Conservation (phyloP, 2,113 vertebrate genomes). For the Galemys pyrenaicus region DNA sequence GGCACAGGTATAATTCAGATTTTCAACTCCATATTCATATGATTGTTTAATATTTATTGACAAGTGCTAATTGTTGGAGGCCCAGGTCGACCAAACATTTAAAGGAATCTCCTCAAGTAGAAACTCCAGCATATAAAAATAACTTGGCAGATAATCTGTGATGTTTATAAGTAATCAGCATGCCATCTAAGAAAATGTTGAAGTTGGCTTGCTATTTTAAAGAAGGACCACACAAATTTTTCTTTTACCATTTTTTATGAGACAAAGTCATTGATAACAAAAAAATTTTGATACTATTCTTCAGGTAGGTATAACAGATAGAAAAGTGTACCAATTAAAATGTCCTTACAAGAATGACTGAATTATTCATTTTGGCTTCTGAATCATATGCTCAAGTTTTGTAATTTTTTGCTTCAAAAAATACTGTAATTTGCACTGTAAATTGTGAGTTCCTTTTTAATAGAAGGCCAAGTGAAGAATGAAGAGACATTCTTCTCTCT, state of each 20-base stretch:
- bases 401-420: conserved; percentile 30
- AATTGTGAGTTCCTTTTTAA: not conserved
- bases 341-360: conserved; percentile 58
- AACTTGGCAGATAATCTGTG: conserved; percentile 69
- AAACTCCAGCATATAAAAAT: conserved; percentile 67
- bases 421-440: not conserved
- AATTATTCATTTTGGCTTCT: conserved; percentile 53
- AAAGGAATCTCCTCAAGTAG: conserved; percentile 60
- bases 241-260: conserved; percentile 65
- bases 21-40: conserved; percentile 72
- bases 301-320: conserved; percentile 44
- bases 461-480: not conserved
- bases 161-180: conserved; percentile 64
- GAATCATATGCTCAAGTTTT: conserved; percentile 45
- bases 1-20: conserved; percentile 45
- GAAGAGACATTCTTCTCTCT: no score
- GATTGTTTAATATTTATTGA: conserved; percentile 79
- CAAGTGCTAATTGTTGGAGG: conserved; percentile 66
- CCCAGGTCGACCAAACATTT: conserved; percentile 48
- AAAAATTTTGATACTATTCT: conserved; percentile 50
- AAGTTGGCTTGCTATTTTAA: conserved; percentile 67
- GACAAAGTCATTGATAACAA: conserved; percentile 53
- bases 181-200: conserved; percentile 65
- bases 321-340: conserved; percentile 60
- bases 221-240: conserved; percentile 43